A percentile compares a stretch with the other conserved stretches of the same genome.
These are phyloP conservation scores for Mesopsocus fuscifrons DNA, from an alignment of 2,888 invertebrate genomes.

Conservation along the genomic window DNA sequence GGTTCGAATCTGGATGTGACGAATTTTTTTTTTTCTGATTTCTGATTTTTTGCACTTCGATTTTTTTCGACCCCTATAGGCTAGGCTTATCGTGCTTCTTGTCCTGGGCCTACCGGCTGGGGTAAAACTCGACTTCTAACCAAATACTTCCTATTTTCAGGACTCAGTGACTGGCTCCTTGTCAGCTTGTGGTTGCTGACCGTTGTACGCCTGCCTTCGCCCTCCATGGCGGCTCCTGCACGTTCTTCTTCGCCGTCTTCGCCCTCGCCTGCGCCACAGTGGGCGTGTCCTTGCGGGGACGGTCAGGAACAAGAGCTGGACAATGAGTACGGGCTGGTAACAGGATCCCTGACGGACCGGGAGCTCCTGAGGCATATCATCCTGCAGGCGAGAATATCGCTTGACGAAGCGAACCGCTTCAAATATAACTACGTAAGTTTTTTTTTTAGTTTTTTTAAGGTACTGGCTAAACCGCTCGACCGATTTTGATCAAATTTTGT, in stretches of 20 bases:
- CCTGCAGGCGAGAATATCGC: conserved; percentile 27
- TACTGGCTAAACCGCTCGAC: no score
- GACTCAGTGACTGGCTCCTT: conserved; percentile 26
- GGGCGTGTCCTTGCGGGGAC: conserved; percentile 32
- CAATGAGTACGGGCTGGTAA: conserved; percentile 11
- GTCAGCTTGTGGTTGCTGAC: conserved; percentile 25
- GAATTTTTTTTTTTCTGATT: no score
- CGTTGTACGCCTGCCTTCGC: conserved; percentile 22
- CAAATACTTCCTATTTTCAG: conserved; percentile 23
- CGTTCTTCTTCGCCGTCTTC: neutral
- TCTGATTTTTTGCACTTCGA: no score
- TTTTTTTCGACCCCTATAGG: no score
- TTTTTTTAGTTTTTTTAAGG: no score
- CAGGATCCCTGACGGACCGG: conserved; percentile 20
- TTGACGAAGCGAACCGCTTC: conserved; percentile 25
- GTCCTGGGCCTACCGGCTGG: no score
- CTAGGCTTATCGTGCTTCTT: no score
- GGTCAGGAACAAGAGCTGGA: neutral
- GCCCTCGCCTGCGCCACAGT: conserved; percentile 22
- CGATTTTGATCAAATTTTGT: no score
- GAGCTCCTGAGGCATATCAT: conserved; percentile 27
- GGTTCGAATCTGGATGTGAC: no score
- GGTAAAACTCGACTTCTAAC: no score
- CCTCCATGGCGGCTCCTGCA: conserved; percentile 24
- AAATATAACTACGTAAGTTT: conserved; percentile 31